These are phyloP conservation scores for Mycalesis mineus DNA, from an alignment of 2,888 invertebrate genomes.

Conservation along the genomic window DNA sequence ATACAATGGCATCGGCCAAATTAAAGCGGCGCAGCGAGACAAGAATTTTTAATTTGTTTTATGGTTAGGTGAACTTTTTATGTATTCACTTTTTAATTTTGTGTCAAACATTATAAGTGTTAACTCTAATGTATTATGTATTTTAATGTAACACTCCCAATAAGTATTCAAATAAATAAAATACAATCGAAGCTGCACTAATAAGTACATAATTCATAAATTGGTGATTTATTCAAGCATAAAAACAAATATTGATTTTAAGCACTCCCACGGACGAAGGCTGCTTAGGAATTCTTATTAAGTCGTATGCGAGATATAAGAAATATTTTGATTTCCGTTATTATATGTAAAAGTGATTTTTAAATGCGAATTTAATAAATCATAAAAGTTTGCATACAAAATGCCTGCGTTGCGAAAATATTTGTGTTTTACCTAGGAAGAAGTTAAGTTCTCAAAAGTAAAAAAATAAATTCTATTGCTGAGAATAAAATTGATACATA, in stretches of 20 bases:
- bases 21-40: conserved; percentile 53
- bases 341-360: neutral
- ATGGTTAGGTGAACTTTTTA: conserved; percentile 32
- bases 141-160: neutral
- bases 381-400: too few relatives aligned
- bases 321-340: neutral
- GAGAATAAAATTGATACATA: too few relatives aligned
- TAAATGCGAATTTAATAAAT: too few relatives aligned
- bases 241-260: neutral
- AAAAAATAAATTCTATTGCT: too few relatives aligned
- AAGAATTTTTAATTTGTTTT: conserved; percentile 52
- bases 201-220: neutral
- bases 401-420: too few relatives aligned
- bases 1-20: conserved; percentile 64
- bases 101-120: neutral
- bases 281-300: neutral
- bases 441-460: too few relatives aligned
- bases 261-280: neutral
- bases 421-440: too few relatives aligned
- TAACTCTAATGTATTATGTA: neutral
- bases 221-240: neutral
- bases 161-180: neutral
- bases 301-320: neutral
- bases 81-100: neutral
- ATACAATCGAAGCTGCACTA: neutral